Evolutionary conservation across 2,113 vertebrate genomes (phyloP).

Genomic region (Leuciscus idus): DNA sequence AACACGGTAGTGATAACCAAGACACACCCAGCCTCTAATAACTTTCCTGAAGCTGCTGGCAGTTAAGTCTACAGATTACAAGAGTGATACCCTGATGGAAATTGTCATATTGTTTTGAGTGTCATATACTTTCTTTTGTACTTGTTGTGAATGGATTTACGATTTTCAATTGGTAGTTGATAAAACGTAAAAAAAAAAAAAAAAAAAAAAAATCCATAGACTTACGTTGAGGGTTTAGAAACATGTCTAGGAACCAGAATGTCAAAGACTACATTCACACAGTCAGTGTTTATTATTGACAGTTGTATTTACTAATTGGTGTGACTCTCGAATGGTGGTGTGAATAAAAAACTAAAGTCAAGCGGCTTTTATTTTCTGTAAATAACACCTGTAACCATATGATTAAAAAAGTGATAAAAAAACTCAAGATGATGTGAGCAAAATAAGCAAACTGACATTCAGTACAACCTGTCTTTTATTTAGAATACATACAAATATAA

Average conservation of each 20-base stretch:
- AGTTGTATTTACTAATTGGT: background rate
- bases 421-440: no score
- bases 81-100: constrained; percentile 26
- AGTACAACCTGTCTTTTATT: no score
- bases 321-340: background rate
- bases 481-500: no score
- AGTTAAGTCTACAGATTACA: constrained; percentile 45
- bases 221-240: background rate
- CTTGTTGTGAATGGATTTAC: background rate
- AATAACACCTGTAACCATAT: no score
- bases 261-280: background rate
- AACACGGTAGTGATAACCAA: constrained; percentile 43
- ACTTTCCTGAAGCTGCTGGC: constrained; percentile 43
- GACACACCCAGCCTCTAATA: constrained; percentile 47
- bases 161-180: background rate
- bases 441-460: no score
- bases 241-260: background rate
- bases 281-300: no score
- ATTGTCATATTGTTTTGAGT: constrained; percentile 19
- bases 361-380: no score
- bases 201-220: background rate
- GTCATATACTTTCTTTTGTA: background rate
- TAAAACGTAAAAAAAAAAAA: background rate
- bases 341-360: background rate
- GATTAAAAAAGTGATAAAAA: no score